A percentile compares a stretch with the other conserved stretches of the same genome.
Conservation (phyloP, 2,888 invertebrate species). For the Lasius fuliginosus region DNA sequence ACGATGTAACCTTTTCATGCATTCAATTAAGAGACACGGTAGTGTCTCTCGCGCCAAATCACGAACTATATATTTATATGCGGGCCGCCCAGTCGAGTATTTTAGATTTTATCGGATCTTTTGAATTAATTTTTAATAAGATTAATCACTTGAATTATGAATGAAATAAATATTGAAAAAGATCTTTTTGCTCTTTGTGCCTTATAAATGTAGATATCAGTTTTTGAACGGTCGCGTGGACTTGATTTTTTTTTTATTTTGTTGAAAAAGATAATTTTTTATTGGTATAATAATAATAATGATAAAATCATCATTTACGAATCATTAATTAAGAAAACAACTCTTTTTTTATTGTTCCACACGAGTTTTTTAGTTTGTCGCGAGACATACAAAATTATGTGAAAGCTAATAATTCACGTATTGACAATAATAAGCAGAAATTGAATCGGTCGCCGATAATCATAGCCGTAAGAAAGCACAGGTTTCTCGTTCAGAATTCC, state of each 20-base stretch:
- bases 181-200: background rate
- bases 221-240: too few species aligned
- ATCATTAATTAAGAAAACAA: background rate
- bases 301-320: background rate
- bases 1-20: slow-evolving; percentile 7
- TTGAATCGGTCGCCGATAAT: slow-evolving; percentile 7
- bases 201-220: too few species aligned
- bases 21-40: background rate
- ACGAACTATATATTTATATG: background rate
- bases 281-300: background rate
- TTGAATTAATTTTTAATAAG: background rate
- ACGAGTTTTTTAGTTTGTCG: too few species aligned
- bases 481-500: slow-evolving; percentile 30
- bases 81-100: background rate
- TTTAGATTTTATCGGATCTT: background rate
- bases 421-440: background rate
- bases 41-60: background rate
- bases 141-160: background rate
- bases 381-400: background rate
- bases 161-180: too few species aligned
- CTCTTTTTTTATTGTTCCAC: background rate
- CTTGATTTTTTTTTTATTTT: too few species aligned
- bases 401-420: background rate
- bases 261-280: too few species aligned
- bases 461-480: background rate